Evolutionary conservation across 2,113 vertebrate species (phyloP).

Genomic region (Numida meleagris): DNA sequence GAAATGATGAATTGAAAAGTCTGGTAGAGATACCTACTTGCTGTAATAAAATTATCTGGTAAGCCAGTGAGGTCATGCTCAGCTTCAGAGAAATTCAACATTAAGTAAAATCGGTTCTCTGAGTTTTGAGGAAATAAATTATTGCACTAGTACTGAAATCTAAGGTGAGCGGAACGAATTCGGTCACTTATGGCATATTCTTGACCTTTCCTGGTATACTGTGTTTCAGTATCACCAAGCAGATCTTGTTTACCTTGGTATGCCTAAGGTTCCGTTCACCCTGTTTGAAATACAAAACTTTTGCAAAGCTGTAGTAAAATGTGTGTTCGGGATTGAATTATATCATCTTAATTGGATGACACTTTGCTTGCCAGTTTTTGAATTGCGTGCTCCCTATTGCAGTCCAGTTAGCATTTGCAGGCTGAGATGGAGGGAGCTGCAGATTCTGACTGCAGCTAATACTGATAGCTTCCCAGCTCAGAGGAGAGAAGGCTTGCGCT

Average conservation of each 20-base stretch:
- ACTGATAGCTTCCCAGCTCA: neutral
- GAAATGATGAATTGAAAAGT: slow-evolving; percentile 25
- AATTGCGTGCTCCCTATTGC: neutral
- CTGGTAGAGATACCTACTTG: slow-evolving; percentile 18
- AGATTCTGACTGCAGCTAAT: neutral
- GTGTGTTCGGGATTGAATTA: neutral
- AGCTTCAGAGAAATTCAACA: slow-evolving; percentile 11
- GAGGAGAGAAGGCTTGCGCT: neutral
- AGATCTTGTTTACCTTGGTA: neutral
- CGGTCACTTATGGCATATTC: neutral
- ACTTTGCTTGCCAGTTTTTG: neutral
- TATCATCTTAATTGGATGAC: neutral
- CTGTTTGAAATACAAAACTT: neutral
- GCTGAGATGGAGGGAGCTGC: neutral
- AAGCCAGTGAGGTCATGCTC: neutral
- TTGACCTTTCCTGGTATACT: neutral
- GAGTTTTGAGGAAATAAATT: neutral
- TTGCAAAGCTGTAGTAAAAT: neutral
- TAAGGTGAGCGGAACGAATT: neutral
- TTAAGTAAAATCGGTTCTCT: neutral
- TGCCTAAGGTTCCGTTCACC: neutral
- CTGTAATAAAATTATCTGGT: neutral
- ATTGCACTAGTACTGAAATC: slow-evolving; percentile 2
- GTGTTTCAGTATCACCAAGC: neutral
- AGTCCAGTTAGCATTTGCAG: neutral